Conservation (phyloP, 1,140 invertebrate genomes). For the Brachionus koreanus region DNA sequence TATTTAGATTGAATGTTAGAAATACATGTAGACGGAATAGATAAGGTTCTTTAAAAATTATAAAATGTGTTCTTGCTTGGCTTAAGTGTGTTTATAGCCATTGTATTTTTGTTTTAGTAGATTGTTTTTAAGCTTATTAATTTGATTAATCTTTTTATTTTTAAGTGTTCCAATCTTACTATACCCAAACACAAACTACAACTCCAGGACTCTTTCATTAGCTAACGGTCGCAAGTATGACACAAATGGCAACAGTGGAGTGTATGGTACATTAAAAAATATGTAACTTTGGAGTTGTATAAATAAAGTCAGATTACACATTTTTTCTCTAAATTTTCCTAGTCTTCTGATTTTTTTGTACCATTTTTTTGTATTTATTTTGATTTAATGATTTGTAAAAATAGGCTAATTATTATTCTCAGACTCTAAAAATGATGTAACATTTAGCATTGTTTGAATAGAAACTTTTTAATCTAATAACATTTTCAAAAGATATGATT, state of each 20-base stretch:
- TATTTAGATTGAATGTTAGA: background rate
- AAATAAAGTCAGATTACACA: background rate
- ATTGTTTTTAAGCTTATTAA: background rate
- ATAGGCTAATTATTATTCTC: background rate
- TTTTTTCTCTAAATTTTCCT: background rate
- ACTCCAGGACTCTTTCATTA: slow-evolving; percentile 28
- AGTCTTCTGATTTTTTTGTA: slow-evolving; percentile 33
- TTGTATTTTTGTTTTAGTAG: background rate
- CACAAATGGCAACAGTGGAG: slow-evolving; percentile 1
- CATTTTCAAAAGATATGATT: background rate
- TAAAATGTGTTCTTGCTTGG: background rate
- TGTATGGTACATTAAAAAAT: slow-evolving; percentile 36
- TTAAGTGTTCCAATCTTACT: slow-evolving; percentile 36
- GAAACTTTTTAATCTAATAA: background rate
- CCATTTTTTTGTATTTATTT: slow-evolving; percentile 31
- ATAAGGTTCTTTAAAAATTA: background rate
- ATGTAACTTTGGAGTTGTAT: background rate
- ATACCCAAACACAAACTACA: slow-evolving; percentile 39
- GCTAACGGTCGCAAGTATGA: slow-evolving; percentile 7
- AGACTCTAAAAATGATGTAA: background rate
- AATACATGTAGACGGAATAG: background rate
- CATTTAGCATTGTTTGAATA: background rate
- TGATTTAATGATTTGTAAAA: background rate
- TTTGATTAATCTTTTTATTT: background rate
- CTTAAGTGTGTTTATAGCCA: background rate